These are phyloP conservation scores for Lucifuga dentata DNA, from an alignment of 2,113 vertebrate genomes.

Conservation along the genomic window DNA sequence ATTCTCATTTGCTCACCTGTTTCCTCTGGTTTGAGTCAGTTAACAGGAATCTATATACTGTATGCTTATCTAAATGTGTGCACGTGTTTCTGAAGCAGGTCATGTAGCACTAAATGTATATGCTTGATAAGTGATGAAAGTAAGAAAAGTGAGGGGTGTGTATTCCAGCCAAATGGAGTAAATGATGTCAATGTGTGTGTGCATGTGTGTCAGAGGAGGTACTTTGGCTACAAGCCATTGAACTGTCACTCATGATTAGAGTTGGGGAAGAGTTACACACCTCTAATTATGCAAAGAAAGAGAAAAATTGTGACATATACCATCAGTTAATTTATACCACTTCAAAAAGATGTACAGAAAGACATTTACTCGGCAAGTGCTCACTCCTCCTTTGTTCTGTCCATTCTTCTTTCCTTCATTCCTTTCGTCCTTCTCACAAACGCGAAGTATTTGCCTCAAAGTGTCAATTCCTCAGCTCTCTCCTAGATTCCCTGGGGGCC, in stretches of 20 bases:
- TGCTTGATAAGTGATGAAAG: slow-evolving; percentile 23
- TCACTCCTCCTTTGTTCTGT: slow-evolving; percentile 6
- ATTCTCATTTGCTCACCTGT: slow-evolving; percentile 62
- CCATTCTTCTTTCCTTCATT: slow-evolving; percentile 15
- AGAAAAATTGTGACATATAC: slow-evolving; percentile 25
- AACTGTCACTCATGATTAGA: slow-evolving; percentile 54
- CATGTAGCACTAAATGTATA: slow-evolving; percentile 24
- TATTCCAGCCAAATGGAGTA: slow-evolving; percentile 28
- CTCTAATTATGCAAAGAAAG: slow-evolving; percentile 51
- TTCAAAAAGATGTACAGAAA: not conserved
- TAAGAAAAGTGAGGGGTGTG: slow-evolving; percentile 38
- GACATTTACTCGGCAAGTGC: not conserved
- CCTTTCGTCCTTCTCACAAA: slow-evolving; percentile 22
- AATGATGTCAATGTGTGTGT: slow-evolving; percentile 42
- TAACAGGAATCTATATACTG: slow-evolving; percentile 27
- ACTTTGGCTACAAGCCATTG: slow-evolving; percentile 60
- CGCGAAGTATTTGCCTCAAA: slow-evolving; percentile 37
- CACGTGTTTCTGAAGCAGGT: slow-evolving; percentile 3
- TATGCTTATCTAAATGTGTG: not conserved
- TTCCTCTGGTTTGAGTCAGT: slow-evolving; percentile 18
- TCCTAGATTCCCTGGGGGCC: slow-evolving; percentile 45
- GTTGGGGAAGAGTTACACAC: slow-evolving; percentile 37
- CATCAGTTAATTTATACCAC: slow-evolving; percentile 22
- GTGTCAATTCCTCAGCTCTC: slow-evolving; percentile 42
- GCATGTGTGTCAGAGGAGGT: slow-evolving; percentile 24